phyloP scores from a whole-genome alignment of 2,888 invertebrate species.

The Orthosia gracilis region DNA sequence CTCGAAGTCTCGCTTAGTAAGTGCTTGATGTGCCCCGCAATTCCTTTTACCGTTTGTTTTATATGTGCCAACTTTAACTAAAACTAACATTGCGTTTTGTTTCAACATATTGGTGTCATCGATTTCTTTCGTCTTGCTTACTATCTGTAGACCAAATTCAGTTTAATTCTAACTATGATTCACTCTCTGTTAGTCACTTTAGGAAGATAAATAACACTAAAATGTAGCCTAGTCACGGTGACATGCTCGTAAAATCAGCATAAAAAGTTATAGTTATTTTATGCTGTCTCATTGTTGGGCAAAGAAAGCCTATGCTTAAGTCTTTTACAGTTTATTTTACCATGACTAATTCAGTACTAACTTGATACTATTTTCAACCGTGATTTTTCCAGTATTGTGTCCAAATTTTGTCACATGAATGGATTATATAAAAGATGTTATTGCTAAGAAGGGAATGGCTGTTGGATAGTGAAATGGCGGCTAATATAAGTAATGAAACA shows the following conservation, averaged over 20 bases:
- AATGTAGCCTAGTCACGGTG: constrained; percentile 13
- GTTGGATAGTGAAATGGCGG: not conserved
- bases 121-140: not conserved
- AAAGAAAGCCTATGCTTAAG: not conserved
- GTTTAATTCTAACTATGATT: constrained; percentile 25
- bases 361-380: not conserved
- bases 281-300: constrained; percentile 7
- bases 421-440: not conserved
- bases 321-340: not conserved
- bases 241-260: constrained; percentile 25
- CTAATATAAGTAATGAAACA: not conserved
- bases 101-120: not conserved
- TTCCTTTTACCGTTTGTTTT: constrained; percentile 22
- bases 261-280: constrained; percentile 25
- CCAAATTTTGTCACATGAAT: not conserved
- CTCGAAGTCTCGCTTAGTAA: constrained; percentile 5
- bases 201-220: not conserved
- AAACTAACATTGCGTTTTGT: constrained; percentile 5
- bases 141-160: constrained; percentile 8
- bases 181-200: constrained; percentile 26
- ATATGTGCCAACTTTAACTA: not conserved
- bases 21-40: constrained; percentile 18
- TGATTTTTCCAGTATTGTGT: not conserved
- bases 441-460: not conserved
- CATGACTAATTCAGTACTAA: not conserved